Evolutionary conservation across 2,888 invertebrate species (phyloP).

Genomic region (Macrosoma leucophasiata): DNA sequence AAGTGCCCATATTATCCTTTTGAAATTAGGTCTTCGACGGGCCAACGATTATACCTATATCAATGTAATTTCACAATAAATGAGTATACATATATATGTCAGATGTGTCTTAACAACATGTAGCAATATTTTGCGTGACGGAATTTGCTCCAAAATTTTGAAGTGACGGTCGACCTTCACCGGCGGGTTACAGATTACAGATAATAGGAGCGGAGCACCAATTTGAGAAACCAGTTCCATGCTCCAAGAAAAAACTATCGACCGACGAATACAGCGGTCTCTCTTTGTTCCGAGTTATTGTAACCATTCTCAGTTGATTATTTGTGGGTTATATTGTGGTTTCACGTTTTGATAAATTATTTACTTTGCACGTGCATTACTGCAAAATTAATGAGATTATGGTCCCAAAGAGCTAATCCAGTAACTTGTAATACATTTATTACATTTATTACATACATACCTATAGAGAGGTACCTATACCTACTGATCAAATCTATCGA

Average conservation of each 20-base stretch:
- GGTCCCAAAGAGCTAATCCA: constrained; percentile 1
- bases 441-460: too few species aligned
- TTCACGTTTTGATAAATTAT: constrained; percentile 4
- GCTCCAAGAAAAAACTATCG: constrained; percentile 51
- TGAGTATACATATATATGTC: too few species aligned
- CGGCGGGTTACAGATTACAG: constrained; percentile 56
- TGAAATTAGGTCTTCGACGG: too few species aligned
- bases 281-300: constrained; percentile 31
- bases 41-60: too few species aligned
- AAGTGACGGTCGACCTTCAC: constrained; percentile 66
- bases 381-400: constrained; percentile 1
- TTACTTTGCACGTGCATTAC: constrained; percentile 1
- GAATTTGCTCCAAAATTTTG: constrained; percentile 64
- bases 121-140: constrained; percentile 68
- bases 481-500: too few species aligned
- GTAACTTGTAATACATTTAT: background rate
- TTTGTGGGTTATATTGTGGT: constrained; percentile 1
- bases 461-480: too few species aligned
- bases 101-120: constrained; percentile 32
- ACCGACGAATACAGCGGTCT: constrained; percentile 53
- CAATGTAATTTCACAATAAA: too few species aligned
- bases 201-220: constrained; percentile 72
- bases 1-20: too few species aligned
- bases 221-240: constrained; percentile 68
- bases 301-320: background rate